Evolutionary conservation across 2,797 vertebrate species (phyloP).

Genomic region (Prunella strophiata): DNA sequence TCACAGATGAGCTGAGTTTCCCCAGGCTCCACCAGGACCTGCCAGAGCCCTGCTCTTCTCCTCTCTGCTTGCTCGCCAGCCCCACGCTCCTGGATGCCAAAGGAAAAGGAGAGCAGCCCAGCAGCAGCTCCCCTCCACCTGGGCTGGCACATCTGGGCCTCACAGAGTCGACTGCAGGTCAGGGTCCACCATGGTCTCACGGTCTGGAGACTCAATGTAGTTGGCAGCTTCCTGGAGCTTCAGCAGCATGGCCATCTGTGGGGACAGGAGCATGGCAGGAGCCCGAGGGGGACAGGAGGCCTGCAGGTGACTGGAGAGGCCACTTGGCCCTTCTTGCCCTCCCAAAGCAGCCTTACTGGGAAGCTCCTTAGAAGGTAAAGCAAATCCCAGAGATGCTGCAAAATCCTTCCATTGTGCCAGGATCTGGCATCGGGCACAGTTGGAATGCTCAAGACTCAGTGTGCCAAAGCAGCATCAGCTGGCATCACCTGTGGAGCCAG

Average conservation of each 20-base stretch:
- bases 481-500: neutral
- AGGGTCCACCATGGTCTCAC: conserved; percentile 88
- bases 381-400: neutral
- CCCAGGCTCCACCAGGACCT: neutral
- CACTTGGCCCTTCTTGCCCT: neutral
- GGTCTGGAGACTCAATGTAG: conserved; percentile 95
- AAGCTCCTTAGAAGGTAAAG: neutral
- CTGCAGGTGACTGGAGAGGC: rapidly evolving
- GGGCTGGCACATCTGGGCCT: conserved; percentile 34
- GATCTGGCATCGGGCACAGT: rapidly evolving
- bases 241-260: conserved; percentile 97
- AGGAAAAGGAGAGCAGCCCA: conserved; percentile 48
- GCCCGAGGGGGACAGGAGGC: rapidly evolving
- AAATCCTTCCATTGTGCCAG: neutral
- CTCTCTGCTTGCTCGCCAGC: conserved; percentile 24
- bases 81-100: conserved; percentile 1
- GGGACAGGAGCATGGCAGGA: neutral
- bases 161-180: conserved; percentile 79
- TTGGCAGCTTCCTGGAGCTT: conserved; percentile 98
- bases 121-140: conserved; percentile 23
- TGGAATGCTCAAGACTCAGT: neutral
- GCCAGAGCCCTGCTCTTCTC: conserved; percentile 34
- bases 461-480: neutral
- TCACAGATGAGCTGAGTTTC: neutral
- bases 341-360: neutral